A percentile compares a stretch with the other conserved stretches of the same genome.
These are phyloP conservation scores for Hipposideros armiger DNA, from an alignment of 2,113 vertebrate genomes.

Conservation along the genomic window DNA sequence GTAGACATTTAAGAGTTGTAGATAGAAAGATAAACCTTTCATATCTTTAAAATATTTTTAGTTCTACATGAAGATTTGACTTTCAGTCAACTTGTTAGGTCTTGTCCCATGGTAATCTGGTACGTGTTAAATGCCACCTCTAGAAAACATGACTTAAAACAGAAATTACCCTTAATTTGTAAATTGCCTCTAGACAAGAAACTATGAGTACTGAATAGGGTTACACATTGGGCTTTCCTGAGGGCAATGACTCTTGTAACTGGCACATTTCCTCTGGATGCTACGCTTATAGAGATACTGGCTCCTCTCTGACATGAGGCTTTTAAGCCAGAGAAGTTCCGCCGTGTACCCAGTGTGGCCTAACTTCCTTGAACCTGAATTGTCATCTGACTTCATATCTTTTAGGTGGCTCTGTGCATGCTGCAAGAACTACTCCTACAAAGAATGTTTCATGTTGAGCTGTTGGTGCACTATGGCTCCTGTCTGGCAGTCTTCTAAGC, in stretches of 20 bases:
- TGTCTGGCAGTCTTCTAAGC: background rate
- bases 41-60: background rate
- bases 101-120: background rate
- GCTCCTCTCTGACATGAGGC: background rate
- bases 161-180: background rate
- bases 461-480: background rate
- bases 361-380: background rate
- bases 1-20: background rate
- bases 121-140: background rate
- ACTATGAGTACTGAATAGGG: background rate
- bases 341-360: background rate
- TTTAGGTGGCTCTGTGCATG: background rate
- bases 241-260: background rate
- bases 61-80: background rate
- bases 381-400: background rate
- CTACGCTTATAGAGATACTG: background rate
- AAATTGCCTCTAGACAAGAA: background rate
- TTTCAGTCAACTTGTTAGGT: background rate
- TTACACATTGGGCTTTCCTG: background rate
- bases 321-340: background rate
- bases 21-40: background rate
- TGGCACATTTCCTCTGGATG: background rate
- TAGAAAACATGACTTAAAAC: background rate
- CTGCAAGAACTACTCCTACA: background rate
- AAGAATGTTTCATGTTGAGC: background rate